phyloP scores from a whole-genome alignment of 2,113 vertebrate species.

The Crotalus tigris region DNA sequence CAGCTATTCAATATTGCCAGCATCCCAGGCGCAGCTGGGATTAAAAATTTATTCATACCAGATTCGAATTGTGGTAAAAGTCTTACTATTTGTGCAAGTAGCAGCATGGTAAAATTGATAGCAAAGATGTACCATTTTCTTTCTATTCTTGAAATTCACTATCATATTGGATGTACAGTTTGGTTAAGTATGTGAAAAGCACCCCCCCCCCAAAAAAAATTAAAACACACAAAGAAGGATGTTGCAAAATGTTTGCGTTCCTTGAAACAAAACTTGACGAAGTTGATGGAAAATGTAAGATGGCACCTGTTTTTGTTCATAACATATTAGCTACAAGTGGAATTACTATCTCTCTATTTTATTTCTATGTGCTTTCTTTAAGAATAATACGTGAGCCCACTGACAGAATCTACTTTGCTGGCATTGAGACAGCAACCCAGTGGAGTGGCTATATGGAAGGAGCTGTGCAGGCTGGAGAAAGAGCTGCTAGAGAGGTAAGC shows the following conservation, averaged over 20 bases:
- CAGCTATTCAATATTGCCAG: not conserved
- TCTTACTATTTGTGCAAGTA: not conserved
- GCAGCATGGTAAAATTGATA: not conserved
- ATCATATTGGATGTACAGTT: not conserved
- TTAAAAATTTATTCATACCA: not conserved
- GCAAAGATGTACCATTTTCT: not conserved
- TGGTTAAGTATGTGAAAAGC: not conserved
- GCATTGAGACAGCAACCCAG: slow-evolving; percentile 79
- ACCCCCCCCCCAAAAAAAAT: no score
- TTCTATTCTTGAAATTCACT: not conserved
- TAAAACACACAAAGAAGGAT: not conserved
- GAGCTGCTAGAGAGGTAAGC: slow-evolving; percentile 80
- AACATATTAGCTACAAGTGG: not conserved
- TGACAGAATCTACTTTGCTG: slow-evolving; percentile 77
- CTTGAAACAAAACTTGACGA: not conserved
- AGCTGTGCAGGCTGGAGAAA: slow-evolving; percentile 78
- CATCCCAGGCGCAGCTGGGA: not conserved
- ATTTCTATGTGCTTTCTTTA: slow-evolving; percentile 43
- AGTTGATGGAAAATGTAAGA: not conserved
- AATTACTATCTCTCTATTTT: slow-evolving; percentile 6
- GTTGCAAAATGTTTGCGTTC: not conserved
- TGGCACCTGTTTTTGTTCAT: not conserved
- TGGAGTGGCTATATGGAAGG: slow-evolving; percentile 87
- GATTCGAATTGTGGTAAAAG: not conserved
- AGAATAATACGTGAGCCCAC: slow-evolving; percentile 77